A percentile compares a stretch with the other conserved stretches of the same genome.
These are phyloP conservation scores for Epinotia brunnichana DNA, from an alignment of 2,888 invertebrate genomes.

Conservation along the genomic window DNA sequence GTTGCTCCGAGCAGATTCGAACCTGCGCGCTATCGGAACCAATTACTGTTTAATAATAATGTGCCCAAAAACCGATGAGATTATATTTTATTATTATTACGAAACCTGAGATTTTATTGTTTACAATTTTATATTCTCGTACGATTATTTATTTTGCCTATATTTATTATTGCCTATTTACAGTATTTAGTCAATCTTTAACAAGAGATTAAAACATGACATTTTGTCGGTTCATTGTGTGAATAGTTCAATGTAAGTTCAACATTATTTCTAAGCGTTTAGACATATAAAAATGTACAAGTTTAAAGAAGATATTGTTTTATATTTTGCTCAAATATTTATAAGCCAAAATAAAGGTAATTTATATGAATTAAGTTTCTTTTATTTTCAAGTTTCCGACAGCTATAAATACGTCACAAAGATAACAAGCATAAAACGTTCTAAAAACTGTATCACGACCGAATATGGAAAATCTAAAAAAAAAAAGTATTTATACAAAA, in stretches of 20 bases:
- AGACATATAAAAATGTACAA: too few species aligned
- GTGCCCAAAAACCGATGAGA: not conserved
- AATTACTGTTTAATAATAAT: not conserved
- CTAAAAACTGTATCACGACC: too few species aligned
- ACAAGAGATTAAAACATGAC: too few species aligned
- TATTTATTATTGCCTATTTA: too few species aligned
- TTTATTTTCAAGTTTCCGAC: not conserved
- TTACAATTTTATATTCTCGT: not conserved
- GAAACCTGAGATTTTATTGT: not conserved
- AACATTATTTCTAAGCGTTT: not conserved
- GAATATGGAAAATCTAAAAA: too few species aligned
- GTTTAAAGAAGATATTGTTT: not conserved
- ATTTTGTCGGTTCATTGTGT: too few species aligned
- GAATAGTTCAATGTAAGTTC: not conserved
- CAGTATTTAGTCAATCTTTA: too few species aligned
- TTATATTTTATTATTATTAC: not conserved
- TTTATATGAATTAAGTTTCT: not conserved
- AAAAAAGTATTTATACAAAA: too few species aligned
- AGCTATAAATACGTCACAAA: not conserved
- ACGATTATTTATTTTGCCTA: too few species aligned
- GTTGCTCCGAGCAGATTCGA: too few species aligned
- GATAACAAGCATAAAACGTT: not conserved
- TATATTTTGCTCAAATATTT: conserved; percentile 14
- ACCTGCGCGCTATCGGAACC: too few species aligned
- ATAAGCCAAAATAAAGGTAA: not conserved